Percentiles rank a stretch among this genome's conserved stretches.
These are phyloP conservation scores for Polyergus mexicanus DNA, from an alignment of 1,140 invertebrate species.

Conservation along the genomic window DNA sequence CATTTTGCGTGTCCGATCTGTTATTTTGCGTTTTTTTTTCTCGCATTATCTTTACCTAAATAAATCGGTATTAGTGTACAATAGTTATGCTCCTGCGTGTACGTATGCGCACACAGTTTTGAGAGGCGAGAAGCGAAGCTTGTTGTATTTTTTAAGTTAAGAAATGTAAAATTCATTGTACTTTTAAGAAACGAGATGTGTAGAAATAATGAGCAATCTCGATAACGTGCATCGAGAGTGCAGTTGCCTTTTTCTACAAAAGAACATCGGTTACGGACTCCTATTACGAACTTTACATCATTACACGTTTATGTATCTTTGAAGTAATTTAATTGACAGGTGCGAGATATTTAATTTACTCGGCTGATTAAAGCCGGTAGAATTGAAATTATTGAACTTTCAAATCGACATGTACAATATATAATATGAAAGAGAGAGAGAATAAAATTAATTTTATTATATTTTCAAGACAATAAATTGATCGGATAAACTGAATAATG, in stretches of 20 bases:
- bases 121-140: constrained; percentile 24
- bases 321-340: constrained; percentile 20
- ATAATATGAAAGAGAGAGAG: too few species aligned
- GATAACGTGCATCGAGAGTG: neutral
- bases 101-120: neutral
- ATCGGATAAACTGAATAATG: neutral
- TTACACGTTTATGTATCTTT: constrained; percentile 18
- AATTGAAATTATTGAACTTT: constrained; percentile 20
- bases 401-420: neutral
- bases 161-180: neutral
- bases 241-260: constrained; percentile 5
- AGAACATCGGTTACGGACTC: neutral
- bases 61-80: constrained; percentile 21
- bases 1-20: constrained; percentile 6
- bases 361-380: neutral
- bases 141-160: constrained; percentile 4
- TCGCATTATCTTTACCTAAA: neutral
- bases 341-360: constrained; percentile 2
- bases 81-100: neutral
- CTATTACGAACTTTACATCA: constrained; percentile 27
- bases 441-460: constrained; percentile 23
- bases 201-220: neutral
- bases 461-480: constrained; percentile 7
- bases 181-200: neutral
- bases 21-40: neutral